phyloP scores from a whole-genome alignment of 1,140 invertebrate genomes.

The Plodia interpunctella region DNA sequence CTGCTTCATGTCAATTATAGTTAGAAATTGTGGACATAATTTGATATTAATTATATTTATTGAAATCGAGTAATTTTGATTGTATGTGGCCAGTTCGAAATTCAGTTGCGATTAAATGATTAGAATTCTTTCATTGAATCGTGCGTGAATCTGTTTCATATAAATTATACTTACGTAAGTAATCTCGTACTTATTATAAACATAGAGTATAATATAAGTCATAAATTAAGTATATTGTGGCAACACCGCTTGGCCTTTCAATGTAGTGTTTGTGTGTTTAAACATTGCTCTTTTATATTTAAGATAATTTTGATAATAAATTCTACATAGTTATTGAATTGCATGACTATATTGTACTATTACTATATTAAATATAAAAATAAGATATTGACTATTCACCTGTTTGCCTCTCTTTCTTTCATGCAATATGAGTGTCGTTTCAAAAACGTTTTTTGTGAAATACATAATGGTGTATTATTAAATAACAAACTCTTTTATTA shows the following conservation, averaged over 20 bases:
- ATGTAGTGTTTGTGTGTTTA: constrained; percentile 66
- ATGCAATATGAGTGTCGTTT: constrained; percentile 75
- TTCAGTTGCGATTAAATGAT: constrained; percentile 8
- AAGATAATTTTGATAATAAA: constrained; percentile 41
- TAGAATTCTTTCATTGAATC: constrained; percentile 15
- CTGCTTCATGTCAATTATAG: constrained; percentile 73
- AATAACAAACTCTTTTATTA: constrained; percentile 55
- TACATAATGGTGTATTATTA: constrained; percentile 64
- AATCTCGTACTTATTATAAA: constrained; percentile 45
- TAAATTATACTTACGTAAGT: constrained; percentile 26
- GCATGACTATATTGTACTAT: constrained; percentile 47
- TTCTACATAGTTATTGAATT: constrained; percentile 44
- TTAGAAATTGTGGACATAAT: constrained; percentile 41
- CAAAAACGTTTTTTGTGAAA: constrained; percentile 72
- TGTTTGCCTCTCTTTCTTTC: constrained; percentile 63
- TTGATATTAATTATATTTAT: constrained; percentile 28
- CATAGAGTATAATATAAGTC: constrained; percentile 28
- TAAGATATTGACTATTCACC: constrained; percentile 62
- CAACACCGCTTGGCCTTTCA: constrained; percentile 77
- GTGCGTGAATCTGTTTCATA: constrained; percentile 27
- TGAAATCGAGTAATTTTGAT: constrained; percentile 29
- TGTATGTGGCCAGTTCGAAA: constrained; percentile 28
- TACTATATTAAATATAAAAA: constrained; percentile 42
- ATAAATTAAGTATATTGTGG: constrained; percentile 54
- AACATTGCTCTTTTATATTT: constrained; percentile 43